These are phyloP conservation scores for Scalopus aquaticus DNA, from an alignment of 2,113 vertebrate genomes.

Conservation along the genomic window DNA sequence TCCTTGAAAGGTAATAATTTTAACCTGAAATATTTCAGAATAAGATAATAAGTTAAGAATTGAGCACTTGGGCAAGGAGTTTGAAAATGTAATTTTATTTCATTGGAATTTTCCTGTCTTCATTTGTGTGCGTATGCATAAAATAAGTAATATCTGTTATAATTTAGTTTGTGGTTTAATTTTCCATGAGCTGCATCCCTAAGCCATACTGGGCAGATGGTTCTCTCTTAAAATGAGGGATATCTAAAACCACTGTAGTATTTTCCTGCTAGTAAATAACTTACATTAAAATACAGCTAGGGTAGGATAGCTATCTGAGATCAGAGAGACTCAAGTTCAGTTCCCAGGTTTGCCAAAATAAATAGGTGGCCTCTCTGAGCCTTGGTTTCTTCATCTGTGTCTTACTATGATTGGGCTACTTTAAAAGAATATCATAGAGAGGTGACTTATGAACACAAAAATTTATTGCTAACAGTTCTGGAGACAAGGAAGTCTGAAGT, in stretches of 20 bases:
- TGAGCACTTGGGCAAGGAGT: constrained; percentile 38
- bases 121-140: constrained; percentile 29
- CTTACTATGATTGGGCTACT: not conserved
- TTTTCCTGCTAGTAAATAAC: constrained; percentile 34
- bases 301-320: not conserved
- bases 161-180: constrained; percentile 27
- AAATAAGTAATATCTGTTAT: constrained; percentile 9
- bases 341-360: not conserved
- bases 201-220: not conserved
- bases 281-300: constrained; percentile 28
- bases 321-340: not conserved
- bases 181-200: not conserved
- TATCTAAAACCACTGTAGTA: not conserved
- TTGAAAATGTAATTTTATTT: constrained; percentile 59
- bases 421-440: not conserved
- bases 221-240: not conserved
- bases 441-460: not conserved
- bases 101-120: not conserved
- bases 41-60: constrained; percentile 67
- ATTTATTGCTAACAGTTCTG: not conserved
- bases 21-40: constrained; percentile 64
- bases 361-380: not conserved
- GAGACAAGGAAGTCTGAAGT: not conserved
- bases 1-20: constrained; percentile 63
- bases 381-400: constrained; percentile 5